Base-by-base conservation (phyloP, 2,888 invertebrate genomes). In the Silvanus unidentatus region DNA sequence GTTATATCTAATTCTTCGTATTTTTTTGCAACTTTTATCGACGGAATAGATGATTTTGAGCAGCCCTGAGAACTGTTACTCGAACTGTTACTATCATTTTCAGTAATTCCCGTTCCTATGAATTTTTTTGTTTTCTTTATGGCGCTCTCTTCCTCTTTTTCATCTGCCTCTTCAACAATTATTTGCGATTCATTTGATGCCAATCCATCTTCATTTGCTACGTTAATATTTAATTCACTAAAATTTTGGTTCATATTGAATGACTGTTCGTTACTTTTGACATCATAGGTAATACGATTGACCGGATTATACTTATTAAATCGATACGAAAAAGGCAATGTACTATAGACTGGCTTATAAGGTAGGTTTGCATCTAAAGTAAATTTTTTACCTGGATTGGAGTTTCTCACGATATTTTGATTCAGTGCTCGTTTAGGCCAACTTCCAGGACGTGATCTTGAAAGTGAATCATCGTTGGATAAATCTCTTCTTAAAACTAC, bases 1-100 rank as follows among this genome's bases (percentile, higher is more conserved):
- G 54, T 50, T 28, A 58, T 32, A 40, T 58, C 54, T 15, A 56
- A 35, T 38, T 52, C 42, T 40, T 56, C 58, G 6, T 38, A 34
- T 44, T 56, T 58, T n/a, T 49, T 49, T 1, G 50, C 43, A 9
- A 58, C 45, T 27, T 44, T 43, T 13, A 56, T 52, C 10, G 53
- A 54, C 49, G 29, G 15, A 39, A 32, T n/a, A 5, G 32, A 32
- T 8, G 8, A 22, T 22, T 22, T 3, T 22, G 22, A 22, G 8
- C 4, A 3, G 4, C n/a, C 12, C 32, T 3, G 6, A n/a, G 11
- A n/a, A 32, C 32, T 11, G n/a, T 5, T 12, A 9, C 32, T 12
- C 6, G 28, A 6, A 6, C 28, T 10, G 4, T 29, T 39, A 40
- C 44, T 27, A 27, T 45, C 15, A 13, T 34, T 43, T 47, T 39